These are phyloP conservation scores for Echinarachnius parma DNA, from an alignment of 53 echinoderm and acorn worm genomes.

Conservation along the genomic window DNA sequence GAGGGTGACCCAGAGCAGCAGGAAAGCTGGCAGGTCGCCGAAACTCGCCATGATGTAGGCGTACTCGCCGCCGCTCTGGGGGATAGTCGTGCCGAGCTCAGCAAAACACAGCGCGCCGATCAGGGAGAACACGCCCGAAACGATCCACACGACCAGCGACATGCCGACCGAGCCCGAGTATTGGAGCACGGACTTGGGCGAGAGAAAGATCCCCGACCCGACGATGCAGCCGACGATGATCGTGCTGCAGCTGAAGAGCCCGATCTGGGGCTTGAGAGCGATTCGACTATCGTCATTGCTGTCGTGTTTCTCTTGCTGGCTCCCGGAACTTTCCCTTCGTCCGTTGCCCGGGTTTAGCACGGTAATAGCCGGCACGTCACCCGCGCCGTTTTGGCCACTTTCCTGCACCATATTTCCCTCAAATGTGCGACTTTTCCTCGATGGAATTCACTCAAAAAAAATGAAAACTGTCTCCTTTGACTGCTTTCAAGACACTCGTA, in stretches of 20 bases:
- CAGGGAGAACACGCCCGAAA: conserved; percentile 88
- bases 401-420: conserved; percentile 16
- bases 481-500: too few relatives aligned
- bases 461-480: too few relatives aligned
- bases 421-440: too few relatives aligned
- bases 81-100: conserved; percentile 88
- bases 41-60: conserved; percentile 76
- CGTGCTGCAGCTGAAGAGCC: conserved; percentile 75
- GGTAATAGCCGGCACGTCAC: neutral
- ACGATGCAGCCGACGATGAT: conserved; percentile 93
- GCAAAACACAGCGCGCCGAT: conserved; percentile 94
- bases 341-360: neutral
- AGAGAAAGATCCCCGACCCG: conserved; percentile 92
- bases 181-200: conserved; percentile 77
- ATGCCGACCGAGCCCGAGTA: conserved; percentile 78
- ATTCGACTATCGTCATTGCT: conserved; percentile 34
- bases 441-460: too few relatives aligned
- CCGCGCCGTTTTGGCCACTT: conserved; percentile 6
- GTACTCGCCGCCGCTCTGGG: conserved; percentile 82
- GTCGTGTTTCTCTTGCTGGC: conserved; percentile 1
- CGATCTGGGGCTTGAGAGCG: conserved; percentile 62
- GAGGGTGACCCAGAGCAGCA: conserved; percentile 85
- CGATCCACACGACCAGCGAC: conserved; percentile 81
- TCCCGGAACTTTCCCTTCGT: conserved; percentile 5
- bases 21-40: conserved; percentile 78